Evolutionary conservation across 2,113 vertebrate species (phyloP).

Genomic region (Nesospiza acunhae): DNA sequence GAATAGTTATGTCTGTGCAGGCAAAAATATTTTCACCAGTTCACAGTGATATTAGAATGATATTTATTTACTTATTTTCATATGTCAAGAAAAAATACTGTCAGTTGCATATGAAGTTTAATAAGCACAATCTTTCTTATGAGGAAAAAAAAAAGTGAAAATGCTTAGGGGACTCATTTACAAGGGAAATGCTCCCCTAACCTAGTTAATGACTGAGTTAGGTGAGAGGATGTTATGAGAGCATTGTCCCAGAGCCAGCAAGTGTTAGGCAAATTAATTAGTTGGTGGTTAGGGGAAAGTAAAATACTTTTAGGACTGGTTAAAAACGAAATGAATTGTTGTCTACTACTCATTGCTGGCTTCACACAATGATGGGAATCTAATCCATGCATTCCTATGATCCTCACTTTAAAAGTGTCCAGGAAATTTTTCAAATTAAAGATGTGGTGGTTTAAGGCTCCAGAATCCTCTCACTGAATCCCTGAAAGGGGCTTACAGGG

Average conservation of each 20-base stretch:
- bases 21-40: background rate
- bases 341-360: background rate
- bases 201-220: slow-evolving; percentile 58
- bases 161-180: slow-evolving; percentile 41
- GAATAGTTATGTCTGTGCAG: background rate
- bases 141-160: background rate
- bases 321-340: slow-evolving; percentile 15
- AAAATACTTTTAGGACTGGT: slow-evolving; percentile 21
- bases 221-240: slow-evolving; percentile 17
- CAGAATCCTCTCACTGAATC: background rate
- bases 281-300: slow-evolving; percentile 55
- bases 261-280: slow-evolving; percentile 49
- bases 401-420: background rate
- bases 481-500: background rate
- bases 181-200: slow-evolving; percentile 45
- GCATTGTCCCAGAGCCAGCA: slow-evolving; percentile 24
- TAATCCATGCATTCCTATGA: background rate
- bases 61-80: background rate
- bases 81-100: background rate
- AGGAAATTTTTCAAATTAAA: background rate
- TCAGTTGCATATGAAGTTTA: background rate
- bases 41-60: background rate
- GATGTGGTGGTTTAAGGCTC: background rate
- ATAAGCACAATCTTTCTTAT: background rate
- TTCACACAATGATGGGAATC: background rate